phyloP scores from a whole-genome alignment of 2,888 invertebrate genomes.

The Pheosia gnoma region DNA sequence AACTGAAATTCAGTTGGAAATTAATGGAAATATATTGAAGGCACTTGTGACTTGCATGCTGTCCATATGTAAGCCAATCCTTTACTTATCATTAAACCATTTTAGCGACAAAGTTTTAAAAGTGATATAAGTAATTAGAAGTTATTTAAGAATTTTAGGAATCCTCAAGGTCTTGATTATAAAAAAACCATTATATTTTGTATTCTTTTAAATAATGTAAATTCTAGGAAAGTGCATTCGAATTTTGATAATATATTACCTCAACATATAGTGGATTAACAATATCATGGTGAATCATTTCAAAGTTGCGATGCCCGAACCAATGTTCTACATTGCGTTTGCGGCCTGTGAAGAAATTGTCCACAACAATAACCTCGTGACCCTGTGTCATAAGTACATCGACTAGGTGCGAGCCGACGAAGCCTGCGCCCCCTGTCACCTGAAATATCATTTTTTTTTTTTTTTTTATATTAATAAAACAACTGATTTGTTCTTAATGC shows the following conservation, averaged over 20 bases:
- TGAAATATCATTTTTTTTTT: conserved; percentile 68
- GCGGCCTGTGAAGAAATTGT: conserved; percentile 99
- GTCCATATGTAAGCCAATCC: too few species aligned
- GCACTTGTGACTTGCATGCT: too few species aligned
- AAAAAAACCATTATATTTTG: too few species aligned
- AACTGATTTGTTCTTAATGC: too few species aligned
- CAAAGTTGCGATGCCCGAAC: conserved; percentile 99
- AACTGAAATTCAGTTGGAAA: too few species aligned
- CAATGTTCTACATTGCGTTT: conserved; percentile 99
- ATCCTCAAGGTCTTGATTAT: too few species aligned
- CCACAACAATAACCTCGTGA: conserved; percentile 98
- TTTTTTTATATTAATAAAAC: too few species aligned
- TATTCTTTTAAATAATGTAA: not conserved
- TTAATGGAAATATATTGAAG: too few species aligned
- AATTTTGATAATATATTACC: conserved; percentile 53
- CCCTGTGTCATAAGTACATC: conserved; percentile 97
- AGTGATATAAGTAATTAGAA: too few species aligned
- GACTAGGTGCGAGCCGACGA: conserved; percentile 99
- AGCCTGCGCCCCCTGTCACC: conserved; percentile 98
- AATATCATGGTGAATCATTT: conserved; percentile 99
- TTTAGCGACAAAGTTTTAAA: too few species aligned
- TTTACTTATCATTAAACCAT: too few species aligned
- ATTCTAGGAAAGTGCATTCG: not conserved
- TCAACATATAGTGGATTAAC: conserved; percentile 99
- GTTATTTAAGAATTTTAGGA: too few species aligned